Evolutionary conservation across 2,888 invertebrate species (phyloP), one percentile per base, ranked within the genome.

Genomic region (Drepanosiphum platanoidis): DNA sequence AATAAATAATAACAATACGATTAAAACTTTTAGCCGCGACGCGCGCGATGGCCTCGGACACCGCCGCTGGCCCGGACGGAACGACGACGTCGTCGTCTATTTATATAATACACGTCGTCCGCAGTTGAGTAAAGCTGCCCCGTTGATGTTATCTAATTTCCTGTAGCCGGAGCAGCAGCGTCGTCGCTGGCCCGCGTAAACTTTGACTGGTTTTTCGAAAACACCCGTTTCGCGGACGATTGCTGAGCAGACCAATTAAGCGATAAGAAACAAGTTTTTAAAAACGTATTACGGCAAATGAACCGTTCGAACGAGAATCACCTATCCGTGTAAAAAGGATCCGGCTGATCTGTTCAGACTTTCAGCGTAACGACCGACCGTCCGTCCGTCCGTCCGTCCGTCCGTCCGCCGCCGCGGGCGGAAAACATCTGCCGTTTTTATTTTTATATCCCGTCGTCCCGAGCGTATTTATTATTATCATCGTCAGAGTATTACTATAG

Each of bases 211-310:
- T 52, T 74, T 61, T 74, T 75, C 34, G 7, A 58, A 75, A 75
- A 75, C 75, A 34, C 32, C 34, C 75, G 75, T 75, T 75, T 75
- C 52, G 52, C 52, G 52, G 52, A 77, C 61, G 61, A 77, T 77
- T 61, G 27, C 58, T 27, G 39, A 39, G 27, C 58, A 77, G 36
- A 77, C 77, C 77, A 77, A 77, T 77, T 77, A 77, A 36, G 77
- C 61, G 77, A 77, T 77, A 61, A 77, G 61, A 27, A 39, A 61
- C 58, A 61, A 77, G 61, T 77, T 77, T 77, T 77, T 77, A 77
- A 77, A 79, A 78, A 42, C 30, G 39, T 66, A 32, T 27, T 61
- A 79, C 46, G 79, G 34, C 52, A 52, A 79, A 79, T 27, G 79
- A 79, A 79, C 79, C 79, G 5, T 66, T 64, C 30, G 11, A 36